Base-by-base conservation (phyloP, 2,113 vertebrate genomes). In the Sitta europaea region DNA sequence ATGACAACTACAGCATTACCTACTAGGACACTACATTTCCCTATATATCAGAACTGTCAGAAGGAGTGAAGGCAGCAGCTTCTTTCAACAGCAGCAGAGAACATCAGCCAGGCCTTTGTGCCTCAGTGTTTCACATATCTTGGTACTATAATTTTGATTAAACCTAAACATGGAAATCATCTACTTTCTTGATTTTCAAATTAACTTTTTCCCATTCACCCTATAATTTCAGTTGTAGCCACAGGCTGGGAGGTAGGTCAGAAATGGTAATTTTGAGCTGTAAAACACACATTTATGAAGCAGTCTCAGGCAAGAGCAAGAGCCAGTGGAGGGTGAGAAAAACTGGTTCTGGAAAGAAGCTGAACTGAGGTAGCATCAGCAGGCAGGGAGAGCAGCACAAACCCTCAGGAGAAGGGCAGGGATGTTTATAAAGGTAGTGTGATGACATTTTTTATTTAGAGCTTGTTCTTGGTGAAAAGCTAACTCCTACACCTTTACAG, bases 141-240 rank as follows among this genome's bases (percentile, higher is more conserved):
- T 13, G 31, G 15, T 53, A 29, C 18, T 57, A 11, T 66, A 47
- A 79, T 83, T 90, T 43, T 88, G 47, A 43, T 79, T 80, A 86
- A 90, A 88, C 33, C 21, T 92, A 83, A 86, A 48, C 11, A 59
- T 48, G 59, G 68, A 91, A 84, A 80, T 88, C 67, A 80, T 27
- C 33, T 42, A 18, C 62, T 85, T 76, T 63, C 74, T 78, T 27
- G 27, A 54, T 71, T 88, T 94, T 94, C 43, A 84, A 66, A 90
- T 47, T 70, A 93, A 61, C 25, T 82, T 55, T 68, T 68, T 53
- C 71, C n/a, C 62, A n/a, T 50, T 35, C 74, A 57, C 58, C 17
- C 48, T 71, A 2, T 90, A 86, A 71, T 83, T 86, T 83, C 61
- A 51, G 12, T 47, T 40, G 68, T 36, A 91, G 86, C 19, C 31